Base-by-base conservation (phyloP, 2,797 vertebrate species). In the Acanthis flammea region DNA sequence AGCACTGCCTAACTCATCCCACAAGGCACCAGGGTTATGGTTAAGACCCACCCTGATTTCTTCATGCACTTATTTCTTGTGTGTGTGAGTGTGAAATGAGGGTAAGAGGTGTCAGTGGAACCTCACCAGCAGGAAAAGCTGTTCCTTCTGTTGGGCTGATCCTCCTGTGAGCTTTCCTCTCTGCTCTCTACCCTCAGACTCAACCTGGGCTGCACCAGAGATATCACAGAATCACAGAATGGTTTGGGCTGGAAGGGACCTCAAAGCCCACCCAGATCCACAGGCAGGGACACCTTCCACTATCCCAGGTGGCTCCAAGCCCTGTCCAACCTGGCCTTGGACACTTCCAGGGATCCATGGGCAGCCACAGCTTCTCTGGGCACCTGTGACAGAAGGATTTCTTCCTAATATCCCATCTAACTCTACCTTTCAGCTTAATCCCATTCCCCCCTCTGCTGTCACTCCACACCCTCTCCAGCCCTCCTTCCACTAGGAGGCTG, bases 291-390 rank as follows among this genome's bases (percentile, higher is more conserved):
- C 42, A 77, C 4, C 5, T 57, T 6, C 18, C 27, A 24, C 15
- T 31, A 0, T 0, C 31, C 42, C 50, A 71, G 42, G 22, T 0
- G 2, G 27, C 1, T 71, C 35, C 73, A 62, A 42, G 39, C 8
- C 19, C 24, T 18, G 0, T 48, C 33, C 63, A 54, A 0, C 21
- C 55, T 48, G 63, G 9, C 14, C 50, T 16, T 19, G 58, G 42
- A 2, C 45, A 47, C 1, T 77, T 3, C 25, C 79, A 72, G 39
- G 33, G 45, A 63, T 41, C 54, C 71, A 39, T 51, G 57, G 22
- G 9, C 72, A 90, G 45, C 33, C 58, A 31, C 65, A 71, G 58
- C 58, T 58, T 5, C 51, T 45, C 65, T 51, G 51, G 24, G 10
- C 9, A 68, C 0, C 62, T 39, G 48, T 44, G 17, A 14, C 48